Evolutionary conservation across 2,113 vertebrate genomes (phyloP).

Genomic region (Phoenicopterus ruber): DNA sequence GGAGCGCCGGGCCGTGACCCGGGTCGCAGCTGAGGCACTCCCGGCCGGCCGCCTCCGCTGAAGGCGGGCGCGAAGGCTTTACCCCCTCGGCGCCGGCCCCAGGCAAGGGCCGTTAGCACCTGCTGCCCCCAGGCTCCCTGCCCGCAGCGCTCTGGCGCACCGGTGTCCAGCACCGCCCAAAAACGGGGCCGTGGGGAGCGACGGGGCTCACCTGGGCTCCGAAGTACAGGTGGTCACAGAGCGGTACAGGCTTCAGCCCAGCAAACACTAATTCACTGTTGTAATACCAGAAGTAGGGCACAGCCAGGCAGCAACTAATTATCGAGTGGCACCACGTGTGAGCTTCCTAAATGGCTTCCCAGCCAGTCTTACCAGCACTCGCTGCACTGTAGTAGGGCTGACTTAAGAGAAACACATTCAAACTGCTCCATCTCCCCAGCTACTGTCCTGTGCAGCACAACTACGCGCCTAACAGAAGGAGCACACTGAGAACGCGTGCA

Average conservation of each 20-base stretch:
- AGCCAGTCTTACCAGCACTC: fast-evolving
- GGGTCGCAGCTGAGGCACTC: fast-evolving
- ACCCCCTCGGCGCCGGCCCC: too few relatives aligned
- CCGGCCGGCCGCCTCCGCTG: not conserved
- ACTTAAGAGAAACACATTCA: fast-evolving
- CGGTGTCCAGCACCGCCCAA: fast-evolving
- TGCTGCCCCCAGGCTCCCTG: not conserved
- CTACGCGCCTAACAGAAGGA: fast-evolving
- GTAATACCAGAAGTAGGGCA: fast-evolving
- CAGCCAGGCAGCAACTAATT: not conserved
- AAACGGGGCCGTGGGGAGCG: fast-evolving
- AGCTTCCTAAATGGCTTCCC: fast-evolving
- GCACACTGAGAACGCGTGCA: fast-evolving
- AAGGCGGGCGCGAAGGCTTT: fast-evolving
- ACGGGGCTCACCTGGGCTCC: too few relatives aligned
- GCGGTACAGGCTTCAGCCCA: fast-evolving
- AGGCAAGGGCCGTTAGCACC: too few relatives aligned
- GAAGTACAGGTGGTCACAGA: fast-evolving
- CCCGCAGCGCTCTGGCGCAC: not conserved
- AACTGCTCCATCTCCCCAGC: not conserved
- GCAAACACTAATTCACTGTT: fast-evolving
- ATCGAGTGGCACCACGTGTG: fast-evolving
- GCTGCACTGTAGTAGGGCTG: fast-evolving
- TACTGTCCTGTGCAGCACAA: fast-evolving
- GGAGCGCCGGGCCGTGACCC: not conserved